These are phyloP conservation scores for Chrysolina haemoptera DNA, from an alignment of 2,888 invertebrate species.

Conservation along the genomic window DNA sequence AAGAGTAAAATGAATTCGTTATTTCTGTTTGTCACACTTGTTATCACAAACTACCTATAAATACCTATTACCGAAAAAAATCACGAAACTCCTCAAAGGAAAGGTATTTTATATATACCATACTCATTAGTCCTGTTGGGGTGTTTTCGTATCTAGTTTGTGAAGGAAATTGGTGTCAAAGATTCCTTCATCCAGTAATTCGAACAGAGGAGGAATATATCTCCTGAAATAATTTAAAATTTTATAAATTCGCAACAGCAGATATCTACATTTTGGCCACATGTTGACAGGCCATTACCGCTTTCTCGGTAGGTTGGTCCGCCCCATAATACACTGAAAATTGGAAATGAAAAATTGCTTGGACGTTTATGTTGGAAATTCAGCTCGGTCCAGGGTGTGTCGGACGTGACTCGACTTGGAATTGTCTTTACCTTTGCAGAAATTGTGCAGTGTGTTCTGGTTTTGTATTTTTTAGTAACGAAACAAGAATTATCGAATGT, in stretches of 20 bases:
- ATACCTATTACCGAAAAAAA: too few relatives aligned
- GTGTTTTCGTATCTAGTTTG: too few relatives aligned
- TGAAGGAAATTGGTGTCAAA: neutral
- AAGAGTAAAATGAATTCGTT: too few relatives aligned
- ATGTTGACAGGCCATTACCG: slow-evolving; percentile 68
- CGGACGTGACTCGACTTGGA: slow-evolving; percentile 66
- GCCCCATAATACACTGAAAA: slow-evolving; percentile 70
- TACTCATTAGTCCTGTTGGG: too few relatives aligned
- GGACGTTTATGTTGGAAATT: slow-evolving; percentile 68
- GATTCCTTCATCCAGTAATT: neutral
- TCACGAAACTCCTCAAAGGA: too few relatives aligned
- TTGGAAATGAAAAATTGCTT: slow-evolving; percentile 70
- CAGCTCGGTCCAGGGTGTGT: slow-evolving; percentile 66
- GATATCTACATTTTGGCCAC: slow-evolving; percentile 64
- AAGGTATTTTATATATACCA: too few relatives aligned
- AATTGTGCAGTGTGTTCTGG: slow-evolving; percentile 9
- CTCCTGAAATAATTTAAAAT: neutral
- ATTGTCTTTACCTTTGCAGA: slow-evolving; percentile 22
- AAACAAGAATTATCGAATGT: neutral
- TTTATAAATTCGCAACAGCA: slow-evolving; percentile 52
- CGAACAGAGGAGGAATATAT: neutral
- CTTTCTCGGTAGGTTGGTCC: slow-evolving; percentile 54
- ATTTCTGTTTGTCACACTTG: too few relatives aligned
- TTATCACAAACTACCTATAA: too few relatives aligned
- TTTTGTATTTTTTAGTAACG: slow-evolving; percentile 13